Percentiles rank a stretch among this genome's conserved stretches.
These are phyloP conservation scores for Dorcus parallelipipedus DNA, from an alignment of 2,888 invertebrate genomes.

Conservation along the genomic window DNA sequence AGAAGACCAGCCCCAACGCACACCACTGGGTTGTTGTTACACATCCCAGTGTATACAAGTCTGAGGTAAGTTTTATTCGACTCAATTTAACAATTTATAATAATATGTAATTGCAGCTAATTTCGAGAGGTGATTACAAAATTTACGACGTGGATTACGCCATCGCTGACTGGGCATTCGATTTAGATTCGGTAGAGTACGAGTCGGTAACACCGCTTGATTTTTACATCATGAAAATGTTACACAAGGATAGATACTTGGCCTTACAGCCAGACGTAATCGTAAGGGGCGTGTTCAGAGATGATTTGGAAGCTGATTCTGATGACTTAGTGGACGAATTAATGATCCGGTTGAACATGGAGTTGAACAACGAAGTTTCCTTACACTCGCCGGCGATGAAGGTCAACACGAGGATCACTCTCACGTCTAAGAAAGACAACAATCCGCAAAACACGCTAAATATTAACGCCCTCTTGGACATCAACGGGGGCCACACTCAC, in stretches of 20 bases:
- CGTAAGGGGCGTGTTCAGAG: slow-evolving; percentile 35
- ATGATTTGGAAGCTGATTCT: slow-evolving; percentile 30
- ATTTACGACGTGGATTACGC: too few relatives aligned
- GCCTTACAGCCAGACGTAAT: slow-evolving; percentile 26
- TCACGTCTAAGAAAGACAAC: slow-evolving; percentile 38
- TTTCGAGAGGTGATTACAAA: background rate
- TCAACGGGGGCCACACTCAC: slow-evolving; percentile 35
- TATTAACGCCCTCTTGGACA: slow-evolving; percentile 33
- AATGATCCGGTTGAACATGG: slow-evolving; percentile 32
- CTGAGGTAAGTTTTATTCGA: too few relatives aligned
- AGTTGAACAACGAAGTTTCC: slow-evolving; percentile 23
- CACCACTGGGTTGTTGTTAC: slow-evolving; percentile 36
- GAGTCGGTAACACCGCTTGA: too few relatives aligned
- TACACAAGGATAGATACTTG: background rate
- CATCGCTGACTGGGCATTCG: too few relatives aligned
- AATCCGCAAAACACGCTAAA: slow-evolving; percentile 40
- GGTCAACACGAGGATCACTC: slow-evolving; percentile 33
- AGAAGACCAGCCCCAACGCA: slow-evolving; percentile 39
- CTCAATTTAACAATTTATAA: too few relatives aligned
- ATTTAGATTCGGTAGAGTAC: too few relatives aligned
- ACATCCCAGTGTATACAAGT: slow-evolving; percentile 1
- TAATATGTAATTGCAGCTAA: background rate
- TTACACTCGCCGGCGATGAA: slow-evolving; percentile 27
- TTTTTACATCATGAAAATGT: background rate
- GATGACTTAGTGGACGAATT: slow-evolving; percentile 36